These are phyloP conservation scores for Helarctos malayanus DNA, from an alignment of 2,797 vertebrate genomes.

Conservation along the genomic window DNA sequence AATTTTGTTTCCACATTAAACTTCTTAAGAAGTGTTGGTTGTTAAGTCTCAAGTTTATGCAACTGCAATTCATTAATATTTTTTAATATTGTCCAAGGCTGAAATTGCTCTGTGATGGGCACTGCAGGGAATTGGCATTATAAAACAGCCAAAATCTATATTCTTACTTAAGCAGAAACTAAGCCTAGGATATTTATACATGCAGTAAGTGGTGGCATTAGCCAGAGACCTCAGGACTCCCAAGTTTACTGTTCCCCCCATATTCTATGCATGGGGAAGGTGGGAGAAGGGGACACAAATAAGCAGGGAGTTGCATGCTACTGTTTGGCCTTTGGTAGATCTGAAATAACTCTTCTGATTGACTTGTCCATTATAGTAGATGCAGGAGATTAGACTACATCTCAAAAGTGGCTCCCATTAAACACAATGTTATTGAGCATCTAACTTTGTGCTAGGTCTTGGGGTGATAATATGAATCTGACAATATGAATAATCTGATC, in stretches of 20 bases:
- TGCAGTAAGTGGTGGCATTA: background rate
- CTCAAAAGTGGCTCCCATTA: background rate
- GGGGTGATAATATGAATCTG: background rate
- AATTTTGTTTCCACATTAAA: conserved; percentile 48
- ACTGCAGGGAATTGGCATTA: background rate
- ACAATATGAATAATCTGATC: conserved; percentile 23
- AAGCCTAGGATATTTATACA: background rate
- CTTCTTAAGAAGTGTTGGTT: background rate
- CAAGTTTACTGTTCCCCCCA: background rate
- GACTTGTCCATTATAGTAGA: background rate
- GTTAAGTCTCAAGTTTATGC: background rate
- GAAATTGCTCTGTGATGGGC: background rate
- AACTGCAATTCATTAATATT: background rate
- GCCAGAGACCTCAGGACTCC: background rate
- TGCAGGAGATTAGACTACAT: background rate
- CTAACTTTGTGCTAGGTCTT: background rate
- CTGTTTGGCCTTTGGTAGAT: background rate
- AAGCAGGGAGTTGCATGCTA: background rate
- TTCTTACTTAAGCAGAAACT: conserved; percentile 5
- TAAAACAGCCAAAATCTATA: background rate
- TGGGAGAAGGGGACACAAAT: background rate
- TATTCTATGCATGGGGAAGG: background rate
- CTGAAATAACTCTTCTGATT: background rate
- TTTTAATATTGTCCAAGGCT: conserved; percentile 18
- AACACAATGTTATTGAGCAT: background rate